A percentile compares a stretch with the other conserved stretches of the same genome.
phyloP scores from a whole-genome alignment of 1,140 invertebrate species.

The Halesus radiatus region DNA sequence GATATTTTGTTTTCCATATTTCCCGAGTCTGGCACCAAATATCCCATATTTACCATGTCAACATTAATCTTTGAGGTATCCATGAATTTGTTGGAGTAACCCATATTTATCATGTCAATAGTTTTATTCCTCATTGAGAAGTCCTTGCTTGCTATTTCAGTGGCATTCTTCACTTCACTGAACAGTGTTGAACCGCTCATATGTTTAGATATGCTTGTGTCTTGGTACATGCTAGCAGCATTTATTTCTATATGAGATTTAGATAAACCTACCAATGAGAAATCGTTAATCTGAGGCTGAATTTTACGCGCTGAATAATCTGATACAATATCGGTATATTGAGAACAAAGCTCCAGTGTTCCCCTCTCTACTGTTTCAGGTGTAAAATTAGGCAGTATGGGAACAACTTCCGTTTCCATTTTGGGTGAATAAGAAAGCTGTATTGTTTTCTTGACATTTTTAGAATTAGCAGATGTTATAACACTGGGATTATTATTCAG shows the following conservation, averaged over 20 bases:
- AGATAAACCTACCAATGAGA: conserved; percentile 22
- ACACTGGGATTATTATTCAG: conserved; percentile 43
- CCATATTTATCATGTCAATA: conserved; percentile 60
- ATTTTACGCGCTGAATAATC: conserved; percentile 30
- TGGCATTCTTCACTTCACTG: conserved; percentile 33
- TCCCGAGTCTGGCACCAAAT: conserved; percentile 60
- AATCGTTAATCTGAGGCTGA: conserved; percentile 8
- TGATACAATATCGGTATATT: neutral
- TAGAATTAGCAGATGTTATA: conserved; percentile 35
- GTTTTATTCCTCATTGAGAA: conserved; percentile 56
- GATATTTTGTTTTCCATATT: conserved; percentile 46
- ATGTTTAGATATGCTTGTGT: conserved; percentile 6
- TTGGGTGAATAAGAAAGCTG: conserved; percentile 18
- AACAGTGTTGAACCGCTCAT: neutral
- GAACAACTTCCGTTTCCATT: neutral
- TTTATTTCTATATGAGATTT: conserved; percentile 19
- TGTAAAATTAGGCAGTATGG: neutral
- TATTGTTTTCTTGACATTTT: conserved; percentile 18
- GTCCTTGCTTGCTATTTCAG: conserved; percentile 18
- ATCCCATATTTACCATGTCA: conserved; percentile 69
- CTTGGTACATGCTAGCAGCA: neutral
- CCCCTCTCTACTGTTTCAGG: neutral
- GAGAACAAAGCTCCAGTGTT: neutral
- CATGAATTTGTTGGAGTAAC: conserved; percentile 53
- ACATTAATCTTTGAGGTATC: conserved; percentile 56